Conservation (phyloP, 2,888 invertebrate species). For the Drosophila kuntzei region DNA sequence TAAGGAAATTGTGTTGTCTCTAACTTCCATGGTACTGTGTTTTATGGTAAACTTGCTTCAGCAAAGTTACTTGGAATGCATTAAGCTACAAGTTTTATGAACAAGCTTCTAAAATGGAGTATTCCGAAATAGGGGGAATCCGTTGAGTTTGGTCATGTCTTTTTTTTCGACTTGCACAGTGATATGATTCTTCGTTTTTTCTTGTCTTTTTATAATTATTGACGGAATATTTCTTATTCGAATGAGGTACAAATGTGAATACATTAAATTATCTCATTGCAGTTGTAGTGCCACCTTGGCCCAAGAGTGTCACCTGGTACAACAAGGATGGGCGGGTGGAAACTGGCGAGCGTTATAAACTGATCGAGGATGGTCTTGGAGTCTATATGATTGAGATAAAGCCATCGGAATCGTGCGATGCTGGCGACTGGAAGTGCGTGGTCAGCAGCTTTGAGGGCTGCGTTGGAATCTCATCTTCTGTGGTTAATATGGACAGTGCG, state of each 20-base stretch:
- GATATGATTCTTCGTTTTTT: too few species aligned
- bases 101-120: too few species aligned
- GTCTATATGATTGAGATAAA: constrained; percentile 91
- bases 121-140: too few species aligned
- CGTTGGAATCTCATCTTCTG: constrained; percentile 91
- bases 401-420: constrained; percentile 92
- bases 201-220: too few species aligned
- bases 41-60: too few species aligned
- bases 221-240: too few species aligned
- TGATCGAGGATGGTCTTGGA: constrained; percentile 93
- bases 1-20: too few species aligned
- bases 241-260: background rate
- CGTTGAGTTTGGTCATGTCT: too few species aligned
- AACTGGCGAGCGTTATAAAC: constrained; percentile 89
- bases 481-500: constrained; percentile 92
- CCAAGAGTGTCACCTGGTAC: constrained; percentile 93
- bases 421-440: constrained; percentile 96
- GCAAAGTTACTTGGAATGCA: too few species aligned
- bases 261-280: background rate
- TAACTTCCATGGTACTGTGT: too few species aligned
- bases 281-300: constrained; percentile 95
- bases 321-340: constrained; percentile 93
- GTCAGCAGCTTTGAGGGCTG: constrained; percentile 91
- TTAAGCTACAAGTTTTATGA: too few species aligned
- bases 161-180: too few species aligned